Percentiles rank a stretch among this genome's conserved stretches.
These are phyloP conservation scores for Trachythela sp. DNA, from an alignment of 64 coral and sea anemone species.

Conservation along the genomic window DNA sequence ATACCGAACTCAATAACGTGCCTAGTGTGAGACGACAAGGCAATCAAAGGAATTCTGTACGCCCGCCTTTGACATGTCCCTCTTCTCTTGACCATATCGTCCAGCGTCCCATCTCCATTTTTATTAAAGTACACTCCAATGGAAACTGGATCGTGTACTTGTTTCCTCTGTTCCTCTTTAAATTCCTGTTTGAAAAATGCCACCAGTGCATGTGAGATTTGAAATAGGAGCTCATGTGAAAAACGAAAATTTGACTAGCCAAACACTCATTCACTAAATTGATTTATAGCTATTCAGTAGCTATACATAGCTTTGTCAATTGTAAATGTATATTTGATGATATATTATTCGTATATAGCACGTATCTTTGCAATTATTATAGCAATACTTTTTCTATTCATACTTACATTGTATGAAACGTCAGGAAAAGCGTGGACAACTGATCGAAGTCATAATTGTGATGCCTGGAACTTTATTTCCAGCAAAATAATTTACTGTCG, in stretches of 20 bases:
- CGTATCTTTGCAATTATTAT: background rate
- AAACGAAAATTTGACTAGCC: too few species aligned
- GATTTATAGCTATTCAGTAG: background rate
- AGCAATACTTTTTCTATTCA: background rate
- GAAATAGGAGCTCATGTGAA: too few species aligned
- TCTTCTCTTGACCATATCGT: background rate
- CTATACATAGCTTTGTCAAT: background rate
- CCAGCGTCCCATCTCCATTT: background rate
- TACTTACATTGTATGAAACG: background rate
- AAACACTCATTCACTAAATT: background rate
- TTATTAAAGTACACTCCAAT: background rate
- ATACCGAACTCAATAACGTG: too few species aligned
- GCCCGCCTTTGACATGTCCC: background rate
- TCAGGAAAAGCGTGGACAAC: background rate
- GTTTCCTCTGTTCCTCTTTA: too few species aligned
- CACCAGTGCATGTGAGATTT: too few species aligned
- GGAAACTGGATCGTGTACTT: background rate
- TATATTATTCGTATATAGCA: background rate
- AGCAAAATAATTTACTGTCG: background rate
- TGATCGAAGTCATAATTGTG: background rate
- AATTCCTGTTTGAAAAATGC: conserved; percentile 22
- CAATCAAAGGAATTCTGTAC: background rate
- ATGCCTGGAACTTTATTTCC: background rate
- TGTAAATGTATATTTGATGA: too few species aligned
- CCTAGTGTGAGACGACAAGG: background rate